Base-by-base conservation (phyloP, 2,113 vertebrate species). In the Nibea coibor region DNA sequence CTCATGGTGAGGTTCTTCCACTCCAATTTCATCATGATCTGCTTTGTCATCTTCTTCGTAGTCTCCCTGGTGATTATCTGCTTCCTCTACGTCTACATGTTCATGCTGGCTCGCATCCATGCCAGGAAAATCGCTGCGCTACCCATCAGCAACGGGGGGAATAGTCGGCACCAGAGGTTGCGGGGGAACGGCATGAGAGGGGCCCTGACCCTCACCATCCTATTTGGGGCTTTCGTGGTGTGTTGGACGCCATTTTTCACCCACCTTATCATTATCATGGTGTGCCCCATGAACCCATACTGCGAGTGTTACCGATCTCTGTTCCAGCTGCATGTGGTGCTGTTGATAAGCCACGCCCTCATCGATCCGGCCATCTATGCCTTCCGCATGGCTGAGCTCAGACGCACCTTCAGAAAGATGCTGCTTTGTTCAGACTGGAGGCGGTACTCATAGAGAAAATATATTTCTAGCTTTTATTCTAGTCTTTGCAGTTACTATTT, bases 281-380 rank as follows among this genome's bases (percentile, higher is more conserved):
- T 96, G 92, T 99, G 98, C 75, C 97, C 96, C 0, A 82, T 88
- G 31, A 97, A 99, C 86, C 98, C 98, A 0, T 99, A 99, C 80
- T 99, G 98, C 10, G 95, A 96, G 84, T 99, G 98, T 82, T 99
- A 98, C 81, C 94, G 97, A 70, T 98, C 98, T 3, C 95, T 98
- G 71, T 97, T 98, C 83, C 95, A 98, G 9, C 91, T 98, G 19
- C 97, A 99, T 0, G 94, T 97, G 20, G 93, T 96, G 0, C 87
- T 99, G 43, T 91, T 99, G 72, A 97, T 97, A 95, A 97, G 97
- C 86, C 98, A 98, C 5, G 96, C 96, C 0, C 90, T 97, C 59
- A 96, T 99, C 0, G 96, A 99, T 79, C 98, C 98, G 0, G 96
- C 97, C 66, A 98, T 99, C 91, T 99, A 98, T 20, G 97, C 98